phyloP scores from a whole-genome alignment of 1,140 invertebrate species.

The Eurosta solidaginis region DNA sequence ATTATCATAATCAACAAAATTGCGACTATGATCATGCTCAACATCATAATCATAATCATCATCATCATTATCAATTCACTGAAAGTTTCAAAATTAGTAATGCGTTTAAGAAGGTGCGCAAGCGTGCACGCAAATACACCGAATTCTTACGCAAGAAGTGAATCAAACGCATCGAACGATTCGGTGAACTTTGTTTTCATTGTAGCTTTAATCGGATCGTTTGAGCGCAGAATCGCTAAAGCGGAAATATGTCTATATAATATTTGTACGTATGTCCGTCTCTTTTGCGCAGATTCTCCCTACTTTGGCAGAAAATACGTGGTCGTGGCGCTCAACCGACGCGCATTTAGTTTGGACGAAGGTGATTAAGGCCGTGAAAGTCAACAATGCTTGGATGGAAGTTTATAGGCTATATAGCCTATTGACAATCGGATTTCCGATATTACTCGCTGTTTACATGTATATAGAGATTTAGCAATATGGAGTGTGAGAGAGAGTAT shows the following conservation, averaged over 20 bases:
- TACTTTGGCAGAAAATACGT: slow-evolving; percentile 56
- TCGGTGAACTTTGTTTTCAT: neutral
- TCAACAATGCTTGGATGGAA: too few species aligned
- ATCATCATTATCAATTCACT: slow-evolving; percentile 40
- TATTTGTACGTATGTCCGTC: neutral
- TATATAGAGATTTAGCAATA: neutral
- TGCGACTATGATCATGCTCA: slow-evolving; percentile 37
- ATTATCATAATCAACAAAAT: too few species aligned
- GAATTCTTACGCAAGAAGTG: slow-evolving; percentile 57
- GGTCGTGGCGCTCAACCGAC: slow-evolving; percentile 47
- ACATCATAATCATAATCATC: slow-evolving; percentile 41
- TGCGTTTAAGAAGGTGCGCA: slow-evolving; percentile 55
- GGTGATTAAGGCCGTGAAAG: neutral
- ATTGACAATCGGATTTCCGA: too few species aligned
- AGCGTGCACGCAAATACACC: slow-evolving; percentile 57
- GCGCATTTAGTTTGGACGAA: slow-evolving; percentile 49
- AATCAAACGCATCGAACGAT: slow-evolving; percentile 28
- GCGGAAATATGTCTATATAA: neutral
- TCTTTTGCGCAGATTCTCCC: slow-evolving; percentile 48
- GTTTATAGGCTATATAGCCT: too few species aligned
- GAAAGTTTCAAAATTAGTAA: slow-evolving; percentile 50
- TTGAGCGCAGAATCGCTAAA: neutral
- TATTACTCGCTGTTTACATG: too few species aligned
- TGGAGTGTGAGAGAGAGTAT: too few species aligned
- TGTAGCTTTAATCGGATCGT: neutral